These are phyloP conservation scores for Pontoporia blainvillei DNA, from an alignment of 2,113 vertebrate genomes.

Conservation along the genomic window DNA sequence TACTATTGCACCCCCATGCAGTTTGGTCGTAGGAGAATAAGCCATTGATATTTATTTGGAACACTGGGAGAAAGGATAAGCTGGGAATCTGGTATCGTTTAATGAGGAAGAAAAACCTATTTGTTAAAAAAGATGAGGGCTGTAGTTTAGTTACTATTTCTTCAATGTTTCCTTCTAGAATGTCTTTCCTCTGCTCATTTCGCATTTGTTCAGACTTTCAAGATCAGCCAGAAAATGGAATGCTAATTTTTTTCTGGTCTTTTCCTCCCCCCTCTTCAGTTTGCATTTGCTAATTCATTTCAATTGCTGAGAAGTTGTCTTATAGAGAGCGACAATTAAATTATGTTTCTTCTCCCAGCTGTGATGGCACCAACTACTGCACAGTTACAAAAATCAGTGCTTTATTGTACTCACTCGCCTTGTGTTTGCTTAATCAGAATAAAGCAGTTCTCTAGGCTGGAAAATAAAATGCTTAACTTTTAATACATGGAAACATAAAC, in stretches of 20 bases:
- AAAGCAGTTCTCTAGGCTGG: neutral
- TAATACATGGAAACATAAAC: conserved; percentile 8
- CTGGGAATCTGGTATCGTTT: neutral
- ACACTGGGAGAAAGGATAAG: neutral
- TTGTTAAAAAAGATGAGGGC: neutral
- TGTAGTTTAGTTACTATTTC: neutral
- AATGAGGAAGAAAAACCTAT: neutral
- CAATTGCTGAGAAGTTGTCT: neutral
- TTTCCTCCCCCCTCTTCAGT: neutral
- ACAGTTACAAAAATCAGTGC: neutral
- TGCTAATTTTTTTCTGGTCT: neutral
- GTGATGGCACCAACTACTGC: neutral
- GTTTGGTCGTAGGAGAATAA: neutral
- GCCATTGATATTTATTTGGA: neutral
- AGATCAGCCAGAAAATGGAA: neutral
- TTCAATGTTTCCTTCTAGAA: neutral
- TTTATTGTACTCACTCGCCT: neutral
- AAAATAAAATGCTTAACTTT: conserved; percentile 36
- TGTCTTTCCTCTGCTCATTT: neutral
- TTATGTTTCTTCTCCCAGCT: neutral
- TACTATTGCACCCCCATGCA: fast-evolving
- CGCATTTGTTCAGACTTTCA: neutral
- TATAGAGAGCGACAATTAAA: neutral
- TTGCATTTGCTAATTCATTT: conserved; percentile 32
- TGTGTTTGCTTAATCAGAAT: conserved; percentile 14